Conservation (phyloP, 1,140 invertebrate species). For the Druon quercuslanigerum region DNA sequence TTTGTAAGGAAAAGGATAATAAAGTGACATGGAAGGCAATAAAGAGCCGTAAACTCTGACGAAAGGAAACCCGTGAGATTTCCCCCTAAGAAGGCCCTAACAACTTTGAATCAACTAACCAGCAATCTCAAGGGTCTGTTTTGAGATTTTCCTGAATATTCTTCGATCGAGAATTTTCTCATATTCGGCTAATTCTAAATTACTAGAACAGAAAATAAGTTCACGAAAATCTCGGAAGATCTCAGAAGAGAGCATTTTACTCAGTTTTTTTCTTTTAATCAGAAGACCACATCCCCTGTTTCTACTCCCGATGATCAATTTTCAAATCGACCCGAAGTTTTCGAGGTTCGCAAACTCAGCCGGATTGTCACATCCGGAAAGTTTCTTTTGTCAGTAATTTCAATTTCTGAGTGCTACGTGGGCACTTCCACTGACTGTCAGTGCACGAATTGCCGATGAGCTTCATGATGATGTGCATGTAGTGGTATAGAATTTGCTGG, state of each 20-base stretch:
- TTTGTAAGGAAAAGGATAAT: neutral
- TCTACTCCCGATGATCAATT: neutral
- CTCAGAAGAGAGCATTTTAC: no score
- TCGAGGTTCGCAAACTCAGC: neutral
- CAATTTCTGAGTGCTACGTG: slow-evolving; percentile 49
- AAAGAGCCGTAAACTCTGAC: neutral
- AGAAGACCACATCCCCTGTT: neutral
- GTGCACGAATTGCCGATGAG: slow-evolving; percentile 65
- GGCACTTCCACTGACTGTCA: slow-evolving; percentile 57
- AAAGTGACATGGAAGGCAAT: neutral
- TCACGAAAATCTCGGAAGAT: no score
- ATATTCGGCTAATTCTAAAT: no score
- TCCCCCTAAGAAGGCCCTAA: neutral
- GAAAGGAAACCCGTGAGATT: neutral
- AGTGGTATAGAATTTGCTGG: slow-evolving; percentile 44
- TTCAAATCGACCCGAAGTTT: slow-evolving; percentile 1
- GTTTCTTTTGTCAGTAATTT: slow-evolving; percentile 16
- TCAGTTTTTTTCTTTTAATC: neutral
- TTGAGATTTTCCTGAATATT: neutral
- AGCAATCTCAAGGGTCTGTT: neutral
- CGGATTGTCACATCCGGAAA: slow-evolving; percentile 30
- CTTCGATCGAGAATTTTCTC: neutral
- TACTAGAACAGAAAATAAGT: no score
- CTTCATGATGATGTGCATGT: slow-evolving; percentile 56
- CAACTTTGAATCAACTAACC: slow-evolving; percentile 6